Conservation (phyloP, 2,113 vertebrate species). For the Rousettus leschenaultii region DNA sequence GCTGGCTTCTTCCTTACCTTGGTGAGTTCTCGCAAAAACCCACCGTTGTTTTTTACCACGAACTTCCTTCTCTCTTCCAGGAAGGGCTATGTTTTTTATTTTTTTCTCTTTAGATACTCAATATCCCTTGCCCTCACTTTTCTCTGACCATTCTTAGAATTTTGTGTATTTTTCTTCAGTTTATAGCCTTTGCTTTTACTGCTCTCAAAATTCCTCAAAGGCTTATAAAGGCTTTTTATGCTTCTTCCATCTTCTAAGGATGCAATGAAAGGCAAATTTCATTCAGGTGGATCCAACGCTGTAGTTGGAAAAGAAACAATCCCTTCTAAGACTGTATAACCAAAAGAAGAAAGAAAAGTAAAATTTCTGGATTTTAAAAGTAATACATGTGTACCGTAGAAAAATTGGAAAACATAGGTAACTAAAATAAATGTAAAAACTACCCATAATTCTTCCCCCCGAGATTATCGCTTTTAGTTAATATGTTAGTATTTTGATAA, state of each 20-base stretch:
- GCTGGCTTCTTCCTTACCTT: not conserved
- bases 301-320: not conserved
- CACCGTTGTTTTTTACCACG: not conserved
- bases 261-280: conserved; percentile 25
- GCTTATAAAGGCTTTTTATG: not conserved
- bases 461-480: not conserved
- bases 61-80: not conserved
- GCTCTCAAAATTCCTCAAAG: conserved; percentile 1
- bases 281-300: not conserved
- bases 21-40: not conserved
- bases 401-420: not conserved
- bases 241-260: not conserved
- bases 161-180: conserved; percentile 29
- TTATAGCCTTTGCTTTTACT: conserved; percentile 32
- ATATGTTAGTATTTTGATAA: not conserved
- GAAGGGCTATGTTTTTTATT: not conserved
- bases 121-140: not conserved
- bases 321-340: not conserved
- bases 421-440: not conserved
- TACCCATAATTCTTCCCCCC: not conserved
- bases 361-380: not conserved
- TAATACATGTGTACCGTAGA: not conserved
- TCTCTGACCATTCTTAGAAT: not conserved
- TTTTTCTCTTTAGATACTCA: not conserved
- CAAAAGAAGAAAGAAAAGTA: conserved; percentile 2